Evolutionary conservation across 2,888 invertebrate species (phyloP), one percentile per base, ranked within the genome.

Genomic region (Coelopa pilipes): DNA sequence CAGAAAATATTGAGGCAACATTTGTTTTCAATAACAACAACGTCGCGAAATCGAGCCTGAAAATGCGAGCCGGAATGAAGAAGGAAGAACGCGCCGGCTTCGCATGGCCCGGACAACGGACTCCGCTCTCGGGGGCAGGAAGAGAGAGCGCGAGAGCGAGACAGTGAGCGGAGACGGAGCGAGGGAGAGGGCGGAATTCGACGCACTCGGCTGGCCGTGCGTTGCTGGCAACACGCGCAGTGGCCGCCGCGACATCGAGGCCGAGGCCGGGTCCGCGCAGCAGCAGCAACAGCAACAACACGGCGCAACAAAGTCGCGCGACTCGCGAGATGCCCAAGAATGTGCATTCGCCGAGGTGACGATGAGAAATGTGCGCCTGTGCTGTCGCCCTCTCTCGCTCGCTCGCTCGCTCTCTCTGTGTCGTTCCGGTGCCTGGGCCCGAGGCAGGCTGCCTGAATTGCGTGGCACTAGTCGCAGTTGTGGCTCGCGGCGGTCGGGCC

Each of bases 11-110:
- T 53, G 68, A 15, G 21, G 21, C 21, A 66, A 66, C 50, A 50
- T 66, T 49, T 50, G 7, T 66, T 66, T 66, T 66, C 50, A 49
- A 66, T 53, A 66, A 49, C 49, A 66, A 66, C 50, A 66, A 49
- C 12, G 1, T 46, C n/a, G 15, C 57, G 57, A 21, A 21, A 59
- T 59, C 19, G 19, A 59, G 13, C 24, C 19, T 12, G 19, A 59
- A 59, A 12, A 21, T 19, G 24, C 19, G 57, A 13, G 9, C 21
- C 7, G 10, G 4, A 55, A 21, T 19, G 24, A 59, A 59, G 19
- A 17, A 59, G 57, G 19, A 59, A 15, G n/a, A 21, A 34, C 34
- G n/a, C 34, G 34, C n/a, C 21, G 17, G 15, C 21, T 24, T 34
- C 49, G 10, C 53, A 53, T 2, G 15, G 10, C 10, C 53, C 3